A percentile compares a stretch with the other conserved stretches of the same genome.
Evolutionary conservation across 2,797 vertebrate species (phyloP).

Genomic region (Etheostoma perlongum): DNA sequence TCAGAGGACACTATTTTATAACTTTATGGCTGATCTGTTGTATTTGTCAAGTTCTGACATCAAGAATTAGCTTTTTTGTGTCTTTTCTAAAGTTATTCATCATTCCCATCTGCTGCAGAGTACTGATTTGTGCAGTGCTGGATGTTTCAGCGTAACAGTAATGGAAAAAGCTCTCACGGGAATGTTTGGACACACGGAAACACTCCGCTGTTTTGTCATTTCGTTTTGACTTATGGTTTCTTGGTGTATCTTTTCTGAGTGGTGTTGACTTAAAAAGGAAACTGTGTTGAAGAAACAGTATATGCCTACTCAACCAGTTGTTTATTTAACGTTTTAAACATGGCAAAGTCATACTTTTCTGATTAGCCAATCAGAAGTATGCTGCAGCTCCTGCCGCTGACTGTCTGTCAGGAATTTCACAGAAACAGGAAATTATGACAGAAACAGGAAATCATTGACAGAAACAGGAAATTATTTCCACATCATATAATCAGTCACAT

Average conservation of each 20-base stretch:
- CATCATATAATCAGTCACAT: constrained; percentile 31
- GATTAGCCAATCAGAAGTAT: constrained; percentile 36
- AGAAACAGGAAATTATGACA: constrained; percentile 19
- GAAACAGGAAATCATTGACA: constrained; percentile 1
- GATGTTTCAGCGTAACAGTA: constrained; percentile 39
- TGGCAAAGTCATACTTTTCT: constrained; percentile 44
- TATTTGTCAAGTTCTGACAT: constrained; percentile 29
- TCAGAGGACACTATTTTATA: constrained; percentile 59
- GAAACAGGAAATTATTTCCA: constrained; percentile 51
- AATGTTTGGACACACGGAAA: constrained; percentile 65
- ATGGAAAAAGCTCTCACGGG: constrained; percentile 57
- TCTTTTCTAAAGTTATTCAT: background rate
- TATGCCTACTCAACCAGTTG: constrained; percentile 44
- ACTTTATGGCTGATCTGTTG: constrained; percentile 42
- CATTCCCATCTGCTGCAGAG: constrained; percentile 16
- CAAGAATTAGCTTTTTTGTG: constrained; percentile 22
- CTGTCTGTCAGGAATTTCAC: constrained; percentile 34
- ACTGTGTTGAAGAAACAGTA: constrained; percentile 55
- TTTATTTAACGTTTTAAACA: constrained; percentile 72
- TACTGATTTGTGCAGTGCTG: background rate
- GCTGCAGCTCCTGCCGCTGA: constrained; percentile 28
- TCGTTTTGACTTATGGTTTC: constrained; percentile 63
- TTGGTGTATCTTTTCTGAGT: constrained; percentile 69
- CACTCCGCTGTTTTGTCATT: constrained; percentile 65
- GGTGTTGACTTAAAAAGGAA: constrained; percentile 78